phyloP scores from a whole-genome alignment of 2,888 invertebrate genomes.

The Acanthopleura granulata region DNA sequence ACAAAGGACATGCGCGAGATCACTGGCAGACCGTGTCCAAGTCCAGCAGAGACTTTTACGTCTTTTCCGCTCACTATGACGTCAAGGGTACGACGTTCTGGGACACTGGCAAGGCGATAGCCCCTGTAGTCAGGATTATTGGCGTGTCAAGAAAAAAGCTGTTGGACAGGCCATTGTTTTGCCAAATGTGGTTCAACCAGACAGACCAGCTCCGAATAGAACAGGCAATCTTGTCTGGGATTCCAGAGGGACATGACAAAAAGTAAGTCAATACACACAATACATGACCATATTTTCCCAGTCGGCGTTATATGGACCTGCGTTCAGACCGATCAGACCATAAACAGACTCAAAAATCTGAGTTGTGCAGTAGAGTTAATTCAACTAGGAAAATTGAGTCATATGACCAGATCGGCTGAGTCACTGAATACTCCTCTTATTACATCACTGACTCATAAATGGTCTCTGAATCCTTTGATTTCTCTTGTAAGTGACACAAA shows the following conservation, averaged over 20 bases:
- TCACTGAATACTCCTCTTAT: too few species aligned
- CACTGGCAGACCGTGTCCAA: neutral
- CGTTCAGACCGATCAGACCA: too few species aligned
- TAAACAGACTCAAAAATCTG: too few species aligned
- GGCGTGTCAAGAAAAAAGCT: neutral
- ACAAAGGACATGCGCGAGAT: neutral
- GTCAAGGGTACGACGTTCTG: slow-evolving; percentile 12
- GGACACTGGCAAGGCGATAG: neutral
- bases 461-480: too few species aligned
- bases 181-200: slow-evolving; percentile 25
- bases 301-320: too few species aligned
- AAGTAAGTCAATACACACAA: slow-evolving; percentile 21
- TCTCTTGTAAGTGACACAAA: too few species aligned
- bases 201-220: neutral
- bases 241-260: slow-evolving; percentile 31
- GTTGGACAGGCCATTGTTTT: neutral
- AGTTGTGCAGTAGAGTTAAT: too few species aligned
- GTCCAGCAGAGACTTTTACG: slow-evolving; percentile 18
- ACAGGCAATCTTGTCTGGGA: slow-evolving; percentile 50
- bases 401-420: too few species aligned
- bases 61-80: slow-evolving; percentile 31
- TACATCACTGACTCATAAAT: too few species aligned
- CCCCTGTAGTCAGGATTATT: slow-evolving; percentile 24
- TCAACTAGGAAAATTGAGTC: too few species aligned
- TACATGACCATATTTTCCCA: too few species aligned